A percentile compares a stretch with the other conserved stretches of the same genome.
Conservation (phyloP, 2,888 invertebrate genomes). For the Orthosia gothica region DNA sequence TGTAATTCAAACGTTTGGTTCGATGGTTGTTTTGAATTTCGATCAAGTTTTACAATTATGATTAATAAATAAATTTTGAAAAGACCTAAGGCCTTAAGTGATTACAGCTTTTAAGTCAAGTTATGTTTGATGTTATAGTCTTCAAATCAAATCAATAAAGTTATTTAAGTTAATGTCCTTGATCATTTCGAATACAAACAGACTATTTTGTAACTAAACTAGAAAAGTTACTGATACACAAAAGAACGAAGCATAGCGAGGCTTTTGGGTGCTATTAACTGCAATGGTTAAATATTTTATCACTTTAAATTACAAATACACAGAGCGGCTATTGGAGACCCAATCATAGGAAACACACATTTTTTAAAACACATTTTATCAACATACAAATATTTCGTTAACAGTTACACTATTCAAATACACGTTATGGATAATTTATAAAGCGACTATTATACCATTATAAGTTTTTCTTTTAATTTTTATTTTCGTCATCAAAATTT, state of each 20-base stretch:
- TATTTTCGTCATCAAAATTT: no score
- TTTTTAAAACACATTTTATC: no score
- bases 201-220: not conserved
- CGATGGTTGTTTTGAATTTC: slow-evolving; percentile 25
- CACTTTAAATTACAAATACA: no score
- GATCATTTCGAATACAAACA: not conserved
- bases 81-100: not conserved
- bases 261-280: not conserved
- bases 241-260: not conserved
- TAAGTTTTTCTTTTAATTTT: no score
- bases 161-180: not conserved
- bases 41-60: slow-evolving; percentile 14
- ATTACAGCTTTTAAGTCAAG: not conserved
- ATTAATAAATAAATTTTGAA: slow-evolving; percentile 16
- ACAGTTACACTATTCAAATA: no score
- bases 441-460: no score
- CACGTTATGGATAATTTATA: no score
- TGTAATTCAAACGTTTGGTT: slow-evolving; percentile 21
- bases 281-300: no score
- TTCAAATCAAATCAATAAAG: not conserved
- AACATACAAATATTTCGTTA: no score
- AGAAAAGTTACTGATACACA: not conserved
- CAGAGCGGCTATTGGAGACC: no score
- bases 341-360: no score
- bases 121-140: slow-evolving; percentile 19